Evolutionary conservation across 2,888 invertebrate species (phyloP).

Genomic region (Diogma glabrata): DNA sequence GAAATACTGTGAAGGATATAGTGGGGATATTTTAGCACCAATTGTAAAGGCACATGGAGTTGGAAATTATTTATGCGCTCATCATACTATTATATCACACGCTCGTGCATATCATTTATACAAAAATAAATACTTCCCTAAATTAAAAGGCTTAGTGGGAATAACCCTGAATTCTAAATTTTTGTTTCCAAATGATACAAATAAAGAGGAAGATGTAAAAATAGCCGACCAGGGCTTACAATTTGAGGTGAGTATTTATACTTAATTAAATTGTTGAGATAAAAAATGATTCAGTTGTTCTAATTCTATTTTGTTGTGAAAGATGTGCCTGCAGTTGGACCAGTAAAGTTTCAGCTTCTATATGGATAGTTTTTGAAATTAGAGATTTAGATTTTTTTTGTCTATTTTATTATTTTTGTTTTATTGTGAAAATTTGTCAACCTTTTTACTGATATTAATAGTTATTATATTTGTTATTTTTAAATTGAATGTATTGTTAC

Average conservation of each 20-base stretch:
- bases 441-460: too few species aligned
- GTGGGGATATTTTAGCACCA: constrained; percentile 24
- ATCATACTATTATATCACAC: constrained; percentile 42
- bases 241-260: constrained; percentile 18
- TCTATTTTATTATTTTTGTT: too few species aligned
- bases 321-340: too few species aligned
- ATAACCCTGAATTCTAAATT: constrained; percentile 24
- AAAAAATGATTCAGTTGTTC: too few species aligned
- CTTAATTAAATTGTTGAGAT: too few species aligned
- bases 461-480: too few species aligned
- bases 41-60: constrained; percentile 34
- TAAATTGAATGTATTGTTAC: too few species aligned
- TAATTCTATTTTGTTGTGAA: too few species aligned
- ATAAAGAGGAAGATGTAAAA: constrained; percentile 17
- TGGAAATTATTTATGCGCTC: constrained; percentile 40
- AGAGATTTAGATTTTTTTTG: too few species aligned
- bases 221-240: neutral
- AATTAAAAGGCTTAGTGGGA: constrained; percentile 25
- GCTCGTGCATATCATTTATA: constrained; percentile 31
- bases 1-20: constrained; percentile 40
- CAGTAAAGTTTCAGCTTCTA: too few species aligned
- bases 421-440: too few species aligned
- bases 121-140: constrained; percentile 21
- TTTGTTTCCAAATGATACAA: constrained; percentile 21
- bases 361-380: too few species aligned